Percentiles rank a stretch among this genome's conserved stretches.
Conservation (phyloP, 2,797 vertebrate genomes). For the Balearica regulorum region DNA sequence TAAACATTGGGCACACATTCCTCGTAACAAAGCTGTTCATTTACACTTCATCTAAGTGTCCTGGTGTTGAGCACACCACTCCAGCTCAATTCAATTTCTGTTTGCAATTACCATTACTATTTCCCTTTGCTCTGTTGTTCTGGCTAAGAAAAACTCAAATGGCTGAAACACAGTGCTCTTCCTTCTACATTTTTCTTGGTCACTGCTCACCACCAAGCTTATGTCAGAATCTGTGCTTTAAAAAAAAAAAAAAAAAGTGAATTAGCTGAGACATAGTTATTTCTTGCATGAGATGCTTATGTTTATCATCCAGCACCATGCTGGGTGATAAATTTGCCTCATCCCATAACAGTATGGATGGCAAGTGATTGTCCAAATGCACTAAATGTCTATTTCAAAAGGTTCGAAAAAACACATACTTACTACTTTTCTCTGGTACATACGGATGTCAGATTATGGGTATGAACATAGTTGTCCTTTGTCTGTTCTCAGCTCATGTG, state of each 20-base stretch:
- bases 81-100: background rate
- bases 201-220: background rate
- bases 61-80: background rate
- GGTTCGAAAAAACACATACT: fast-evolving
- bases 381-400: background rate
- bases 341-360: background rate
- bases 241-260: background rate
- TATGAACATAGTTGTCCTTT: background rate
- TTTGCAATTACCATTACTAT: background rate
- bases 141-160: background rate
- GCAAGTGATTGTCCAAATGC: background rate
- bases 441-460: background rate
- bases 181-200: background rate
- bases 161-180: background rate
- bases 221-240: background rate
- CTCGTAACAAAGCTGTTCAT: background rate
- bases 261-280: background rate
- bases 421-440: background rate
- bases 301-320: background rate
- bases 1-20: background rate
- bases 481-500: background rate
- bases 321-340: background rate
- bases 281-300: background rate
- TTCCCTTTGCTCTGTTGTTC: background rate
- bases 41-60: background rate